phyloP scores from a whole-genome alignment of 2,888 invertebrate genomes.

The Cordylochernes scorpioides region DNA sequence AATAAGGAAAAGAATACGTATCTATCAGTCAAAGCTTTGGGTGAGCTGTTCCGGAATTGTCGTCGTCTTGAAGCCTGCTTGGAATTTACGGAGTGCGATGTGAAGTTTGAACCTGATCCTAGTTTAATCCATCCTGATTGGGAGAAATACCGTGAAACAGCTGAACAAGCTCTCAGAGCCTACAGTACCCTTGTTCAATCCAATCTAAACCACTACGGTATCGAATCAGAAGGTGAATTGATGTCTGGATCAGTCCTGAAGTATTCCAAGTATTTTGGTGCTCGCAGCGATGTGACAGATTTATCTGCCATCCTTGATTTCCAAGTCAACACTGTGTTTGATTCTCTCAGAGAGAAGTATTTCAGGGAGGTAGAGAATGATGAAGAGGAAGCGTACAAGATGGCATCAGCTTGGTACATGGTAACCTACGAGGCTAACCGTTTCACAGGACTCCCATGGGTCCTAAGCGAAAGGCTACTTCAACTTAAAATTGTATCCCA shows the following conservation, averaged over 20 bases:
- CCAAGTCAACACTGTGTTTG: too few species aligned
- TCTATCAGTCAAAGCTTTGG: constrained; percentile 17
- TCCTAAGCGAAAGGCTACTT: constrained; percentile 9
- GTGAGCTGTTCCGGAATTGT: constrained; percentile 18
- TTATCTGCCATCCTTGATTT: too few species aligned
- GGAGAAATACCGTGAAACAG: constrained; percentile 6
- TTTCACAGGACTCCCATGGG: constrained; percentile 10
- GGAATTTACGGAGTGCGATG: too few species aligned
- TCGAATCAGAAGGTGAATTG: constrained; percentile 7
- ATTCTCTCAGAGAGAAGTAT: too few species aligned
- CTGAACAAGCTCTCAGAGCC: constrained; percentile 3
- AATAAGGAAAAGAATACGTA: constrained; percentile 15
- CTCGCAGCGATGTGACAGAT: too few species aligned
- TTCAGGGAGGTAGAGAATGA: constrained; percentile 2
- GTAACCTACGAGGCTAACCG: constrained; percentile 4
- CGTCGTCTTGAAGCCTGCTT: too few species aligned
- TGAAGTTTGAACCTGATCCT: constrained; percentile 1
- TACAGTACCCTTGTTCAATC: constrained; percentile 4
- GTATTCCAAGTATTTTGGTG: too few species aligned
- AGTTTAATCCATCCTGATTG: constrained; percentile 7
- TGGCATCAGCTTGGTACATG: constrained; percentile 12
- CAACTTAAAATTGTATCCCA: too few species aligned
- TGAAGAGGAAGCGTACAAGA: constrained; percentile 1
- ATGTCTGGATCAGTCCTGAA: too few species aligned
- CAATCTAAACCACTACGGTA: constrained; percentile 4